These are phyloP conservation scores for Mylabris phalerata DNA, from an alignment of 1,140 invertebrate species.

Conservation along the genomic window DNA sequence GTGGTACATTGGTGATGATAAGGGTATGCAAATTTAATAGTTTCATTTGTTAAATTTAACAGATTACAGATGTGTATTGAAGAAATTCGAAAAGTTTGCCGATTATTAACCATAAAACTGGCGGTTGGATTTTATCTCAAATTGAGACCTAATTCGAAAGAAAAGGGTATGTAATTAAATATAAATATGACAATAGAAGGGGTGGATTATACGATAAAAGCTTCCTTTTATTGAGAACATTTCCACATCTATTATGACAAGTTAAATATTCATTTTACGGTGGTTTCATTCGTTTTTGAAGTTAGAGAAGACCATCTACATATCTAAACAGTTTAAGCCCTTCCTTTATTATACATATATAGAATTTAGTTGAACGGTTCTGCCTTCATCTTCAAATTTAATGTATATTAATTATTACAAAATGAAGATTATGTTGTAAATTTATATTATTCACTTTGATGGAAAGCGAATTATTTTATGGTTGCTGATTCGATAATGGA, in stretches of 20 bases:
- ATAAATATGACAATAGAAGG: slow-evolving; percentile 33
- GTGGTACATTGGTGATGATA: not conserved
- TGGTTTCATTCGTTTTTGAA: slow-evolving; percentile 32
- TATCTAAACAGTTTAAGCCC: slow-evolving; percentile 20
- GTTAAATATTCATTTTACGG: slow-evolving; percentile 37
- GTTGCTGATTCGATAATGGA: too few relatives aligned
- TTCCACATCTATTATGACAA: slow-evolving; percentile 36
- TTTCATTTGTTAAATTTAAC: not conserved
- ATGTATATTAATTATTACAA: slow-evolving; percentile 9
- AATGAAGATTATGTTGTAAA: not conserved
- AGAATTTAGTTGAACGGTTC: not conserved
- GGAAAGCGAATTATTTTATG: too few relatives aligned
- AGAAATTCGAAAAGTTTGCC: too few relatives aligned
- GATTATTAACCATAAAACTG: too few relatives aligned
- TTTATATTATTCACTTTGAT: slow-evolving; percentile 10
- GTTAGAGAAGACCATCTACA: slow-evolving; percentile 17
- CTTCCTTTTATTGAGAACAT: slow-evolving; percentile 15
- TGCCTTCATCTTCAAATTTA: not conserved
- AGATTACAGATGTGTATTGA: not conserved
- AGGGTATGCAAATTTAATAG: slow-evolving; percentile 13
- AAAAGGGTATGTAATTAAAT: slow-evolving; percentile 29
- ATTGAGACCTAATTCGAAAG: slow-evolving; percentile 2
- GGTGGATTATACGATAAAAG: slow-evolving; percentile 20
- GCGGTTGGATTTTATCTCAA: too few relatives aligned
- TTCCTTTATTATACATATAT: not conserved